Conservation (phyloP, 2,113 vertebrate genomes). For the Genyomyrus donnyi region DNA sequence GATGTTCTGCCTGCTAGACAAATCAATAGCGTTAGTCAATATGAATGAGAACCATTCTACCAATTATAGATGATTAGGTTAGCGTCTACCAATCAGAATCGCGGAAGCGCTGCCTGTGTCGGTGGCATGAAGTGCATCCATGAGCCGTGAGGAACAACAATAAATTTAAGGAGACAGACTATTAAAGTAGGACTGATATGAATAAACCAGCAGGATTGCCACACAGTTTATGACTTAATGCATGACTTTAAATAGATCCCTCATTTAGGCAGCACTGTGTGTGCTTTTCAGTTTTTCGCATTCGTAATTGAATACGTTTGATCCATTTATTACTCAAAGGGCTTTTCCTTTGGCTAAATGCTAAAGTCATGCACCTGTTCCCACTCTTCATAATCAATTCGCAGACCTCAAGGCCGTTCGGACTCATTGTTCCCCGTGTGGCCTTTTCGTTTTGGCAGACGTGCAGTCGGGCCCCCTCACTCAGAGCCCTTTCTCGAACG, state of each 20-base stretch:
- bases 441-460: background rate
- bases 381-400: background rate
- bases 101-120: conserved; percentile 22
- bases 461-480: background rate
- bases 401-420: background rate
- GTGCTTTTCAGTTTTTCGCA: background rate
- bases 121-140: conserved; percentile 15
- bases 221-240: background rate
- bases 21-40: conserved; percentile 39
- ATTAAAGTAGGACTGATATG: background rate
- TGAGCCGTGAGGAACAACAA: conserved; percentile 12
- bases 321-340: background rate
- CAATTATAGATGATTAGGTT: conserved; percentile 43
- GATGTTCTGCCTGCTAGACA: conserved; percentile 34
- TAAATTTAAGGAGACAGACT: background rate
- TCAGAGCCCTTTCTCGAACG: background rate
- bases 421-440: background rate
- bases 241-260: background rate
- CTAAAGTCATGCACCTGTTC: background rate
- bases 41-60: conserved; percentile 39
- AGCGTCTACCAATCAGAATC: conserved; percentile 30
- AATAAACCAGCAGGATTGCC: background rate
- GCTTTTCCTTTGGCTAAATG: background rate
- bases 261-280: background rate
- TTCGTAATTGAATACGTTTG: background rate